Conservation (phyloP, 2,113 vertebrate species). For the Carassius carassius region DNA sequence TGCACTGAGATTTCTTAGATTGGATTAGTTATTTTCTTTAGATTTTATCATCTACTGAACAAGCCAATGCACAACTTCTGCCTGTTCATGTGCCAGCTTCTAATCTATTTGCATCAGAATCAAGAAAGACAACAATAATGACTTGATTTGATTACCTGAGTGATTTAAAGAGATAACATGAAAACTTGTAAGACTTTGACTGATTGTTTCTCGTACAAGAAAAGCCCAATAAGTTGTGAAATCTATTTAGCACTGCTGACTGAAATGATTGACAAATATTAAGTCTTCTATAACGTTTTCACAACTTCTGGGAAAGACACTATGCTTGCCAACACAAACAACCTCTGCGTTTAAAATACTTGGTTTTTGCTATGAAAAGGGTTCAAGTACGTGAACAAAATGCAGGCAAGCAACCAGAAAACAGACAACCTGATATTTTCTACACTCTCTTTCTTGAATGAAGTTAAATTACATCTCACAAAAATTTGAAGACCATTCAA, state of each 20-base stretch:
- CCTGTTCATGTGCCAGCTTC: not conserved
- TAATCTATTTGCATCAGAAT: conserved; percentile 37
- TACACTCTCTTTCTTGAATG: not conserved
- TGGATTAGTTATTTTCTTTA: not conserved
- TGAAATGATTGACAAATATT: not conserved
- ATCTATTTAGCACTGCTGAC: not conserved
- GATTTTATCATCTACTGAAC: not conserved
- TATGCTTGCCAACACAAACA: not conserved
- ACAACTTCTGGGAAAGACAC: not conserved
- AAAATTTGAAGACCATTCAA: not conserved
- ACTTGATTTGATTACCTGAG: conserved; percentile 22
- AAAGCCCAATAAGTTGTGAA: not conserved
- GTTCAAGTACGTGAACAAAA: not conserved
- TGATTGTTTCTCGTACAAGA: not conserved
- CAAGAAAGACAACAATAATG: not conserved
- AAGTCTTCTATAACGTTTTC: not conserved
- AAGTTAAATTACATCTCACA: not conserved
- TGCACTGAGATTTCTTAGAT: not conserved
- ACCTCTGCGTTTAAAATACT: not conserved
- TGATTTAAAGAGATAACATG: conserved; percentile 16
- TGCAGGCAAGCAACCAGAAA: not conserved
- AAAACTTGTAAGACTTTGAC: too few relatives aligned
- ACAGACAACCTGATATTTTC: not conserved
- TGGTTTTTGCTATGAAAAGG: not conserved
- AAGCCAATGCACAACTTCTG: conserved; percentile 7